These are phyloP conservation scores for Melanotaenia duboulayi DNA, from an alignment of 2,113 vertebrate species.

Conservation along the genomic window DNA sequence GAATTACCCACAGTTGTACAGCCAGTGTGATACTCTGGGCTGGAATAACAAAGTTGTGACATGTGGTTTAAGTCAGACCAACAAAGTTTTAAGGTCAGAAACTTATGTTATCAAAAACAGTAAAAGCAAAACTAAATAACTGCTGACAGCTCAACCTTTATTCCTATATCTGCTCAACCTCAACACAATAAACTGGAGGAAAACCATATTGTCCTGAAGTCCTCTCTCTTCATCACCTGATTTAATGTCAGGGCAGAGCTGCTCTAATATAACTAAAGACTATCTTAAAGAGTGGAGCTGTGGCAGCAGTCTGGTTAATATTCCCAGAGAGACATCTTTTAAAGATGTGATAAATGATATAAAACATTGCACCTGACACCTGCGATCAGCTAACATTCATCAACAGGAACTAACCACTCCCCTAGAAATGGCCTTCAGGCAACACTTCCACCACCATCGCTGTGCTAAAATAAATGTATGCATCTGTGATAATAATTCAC, in stretches of 20 bases:
- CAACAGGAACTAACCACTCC: constrained; percentile 53
- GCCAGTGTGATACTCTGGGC: too few species aligned
- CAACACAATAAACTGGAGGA: too few species aligned
- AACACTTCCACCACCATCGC: constrained; percentile 10
- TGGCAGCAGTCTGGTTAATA: constrained; percentile 54
- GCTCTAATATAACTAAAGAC: constrained; percentile 50
- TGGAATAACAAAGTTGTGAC: too few species aligned
- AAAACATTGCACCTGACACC: constrained; percentile 39
- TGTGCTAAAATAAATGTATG: constrained; percentile 50
- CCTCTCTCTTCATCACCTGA: constrained; percentile 25
- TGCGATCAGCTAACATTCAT: constrained; percentile 66
- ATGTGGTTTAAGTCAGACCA: too few species aligned
- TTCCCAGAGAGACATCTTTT: constrained; percentile 58
- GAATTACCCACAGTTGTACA: too few species aligned
- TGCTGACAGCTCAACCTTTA: too few species aligned
- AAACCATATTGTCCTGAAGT: not conserved
- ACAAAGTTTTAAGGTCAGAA: too few species aligned
- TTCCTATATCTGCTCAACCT: too few species aligned
- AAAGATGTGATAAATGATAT: constrained; percentile 60
- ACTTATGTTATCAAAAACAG: too few species aligned
- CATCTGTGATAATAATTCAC: constrained; percentile 44
- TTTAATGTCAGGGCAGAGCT: constrained; percentile 22
- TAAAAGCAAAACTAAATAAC: too few species aligned
- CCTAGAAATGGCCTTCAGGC: constrained; percentile 55
- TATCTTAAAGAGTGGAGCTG: constrained; percentile 46